Conservation (phyloP, 2,797 vertebrate genomes). For the Ptychadena robeensis region DNA sequence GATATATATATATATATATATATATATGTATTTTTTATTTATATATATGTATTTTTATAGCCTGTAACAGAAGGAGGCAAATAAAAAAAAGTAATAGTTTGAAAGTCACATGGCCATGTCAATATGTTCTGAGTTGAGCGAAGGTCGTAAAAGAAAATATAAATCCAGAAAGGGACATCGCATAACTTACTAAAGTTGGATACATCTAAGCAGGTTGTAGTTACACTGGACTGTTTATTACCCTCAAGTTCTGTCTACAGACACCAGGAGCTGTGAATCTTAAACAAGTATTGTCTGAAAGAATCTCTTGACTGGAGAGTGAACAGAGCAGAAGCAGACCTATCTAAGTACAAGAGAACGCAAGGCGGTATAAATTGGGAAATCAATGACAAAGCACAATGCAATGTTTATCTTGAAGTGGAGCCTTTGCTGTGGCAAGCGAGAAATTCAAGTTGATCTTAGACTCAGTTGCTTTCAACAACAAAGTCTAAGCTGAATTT, state of each 20-base stretch:
- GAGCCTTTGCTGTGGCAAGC: background rate
- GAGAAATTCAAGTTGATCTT: background rate
- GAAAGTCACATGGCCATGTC: too few species aligned
- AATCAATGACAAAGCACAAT: background rate
- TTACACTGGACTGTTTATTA: background rate
- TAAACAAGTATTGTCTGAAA: background rate
- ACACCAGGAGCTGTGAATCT: background rate
- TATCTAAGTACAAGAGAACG: background rate
- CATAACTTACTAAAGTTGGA: background rate
- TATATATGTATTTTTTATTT: too few species aligned
- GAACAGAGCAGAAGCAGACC: background rate
- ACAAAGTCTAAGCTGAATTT: background rate
- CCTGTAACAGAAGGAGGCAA: too few species aligned
- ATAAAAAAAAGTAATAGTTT: too few species aligned
- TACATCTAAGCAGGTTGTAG: background rate
- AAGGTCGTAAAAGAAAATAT: background rate
- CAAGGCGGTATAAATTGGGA: background rate
- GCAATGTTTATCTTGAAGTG: background rate
- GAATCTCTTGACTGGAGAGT: background rate
- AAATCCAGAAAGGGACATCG: background rate
- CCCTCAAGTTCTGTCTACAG: background rate
- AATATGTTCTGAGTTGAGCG: background rate
- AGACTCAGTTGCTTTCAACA: background rate
- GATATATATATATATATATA: too few species aligned
- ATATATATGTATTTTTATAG: too few species aligned